Evolutionary conservation across 2,113 vertebrate genomes (phyloP).

Genomic region (Tetrao urogallus): DNA sequence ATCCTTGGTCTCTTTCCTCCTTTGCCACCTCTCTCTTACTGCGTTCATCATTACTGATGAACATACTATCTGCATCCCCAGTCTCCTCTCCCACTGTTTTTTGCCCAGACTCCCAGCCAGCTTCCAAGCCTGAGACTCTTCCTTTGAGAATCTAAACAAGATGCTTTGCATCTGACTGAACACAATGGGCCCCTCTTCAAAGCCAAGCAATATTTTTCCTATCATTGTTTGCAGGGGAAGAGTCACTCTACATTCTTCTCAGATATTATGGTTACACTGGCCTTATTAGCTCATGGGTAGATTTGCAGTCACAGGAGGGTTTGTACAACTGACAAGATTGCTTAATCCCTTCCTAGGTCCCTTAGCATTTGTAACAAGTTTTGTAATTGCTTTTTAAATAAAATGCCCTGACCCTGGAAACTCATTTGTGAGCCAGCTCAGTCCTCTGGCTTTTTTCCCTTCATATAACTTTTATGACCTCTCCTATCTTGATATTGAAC

Average conservation of each 20-base stretch:
- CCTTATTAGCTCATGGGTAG: neutral
- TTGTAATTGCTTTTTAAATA: constrained; percentile 56
- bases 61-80: neutral
- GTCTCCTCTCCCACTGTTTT: constrained; percentile 7
- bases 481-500: constrained; percentile 56
- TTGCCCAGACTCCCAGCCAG: neutral
- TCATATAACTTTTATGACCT: constrained; percentile 65
- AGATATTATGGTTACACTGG: neutral
- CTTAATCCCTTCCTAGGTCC: constrained; percentile 55
- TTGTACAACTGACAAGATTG: neutral
- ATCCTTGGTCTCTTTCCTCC: neutral
- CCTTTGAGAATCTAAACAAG: constrained; percentile 55
- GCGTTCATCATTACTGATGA: neutral
- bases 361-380: constrained; percentile 48
- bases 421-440: constrained; percentile 49
- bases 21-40: neutral
- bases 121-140: constrained; percentile 13
- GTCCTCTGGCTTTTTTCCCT: constrained; percentile 54
- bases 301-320: constrained; percentile 34
- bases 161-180: constrained; percentile 59
- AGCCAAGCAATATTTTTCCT: constrained; percentile 65
- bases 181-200: constrained; percentile 63
- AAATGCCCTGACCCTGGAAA: constrained; percentile 62
- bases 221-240: constrained; percentile 66
- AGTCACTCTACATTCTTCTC: constrained; percentile 48